A percentile compares a stretch with the other conserved stretches of the same genome.
Conservation (phyloP, 2,797 vertebrate species). For the Falco berigora region DNA sequence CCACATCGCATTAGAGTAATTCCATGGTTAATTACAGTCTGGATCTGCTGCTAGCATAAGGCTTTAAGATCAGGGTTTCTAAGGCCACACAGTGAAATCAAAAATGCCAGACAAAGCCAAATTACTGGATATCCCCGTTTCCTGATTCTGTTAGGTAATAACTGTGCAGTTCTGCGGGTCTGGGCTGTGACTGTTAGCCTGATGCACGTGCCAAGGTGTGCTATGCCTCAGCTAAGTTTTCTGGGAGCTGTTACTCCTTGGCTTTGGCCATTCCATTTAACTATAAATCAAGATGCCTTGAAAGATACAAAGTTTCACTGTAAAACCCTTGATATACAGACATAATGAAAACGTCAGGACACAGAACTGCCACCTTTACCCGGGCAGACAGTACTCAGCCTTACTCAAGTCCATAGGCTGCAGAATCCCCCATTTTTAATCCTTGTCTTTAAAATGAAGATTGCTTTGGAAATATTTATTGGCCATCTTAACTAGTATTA, state of each 20-base stretch:
- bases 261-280: not conserved
- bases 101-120: not conserved
- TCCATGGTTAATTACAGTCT: not conserved
- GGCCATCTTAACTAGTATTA: not conserved
- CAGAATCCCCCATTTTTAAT: not conserved
- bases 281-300: not conserved
- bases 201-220: accelerated
- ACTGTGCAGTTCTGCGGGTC: not conserved
- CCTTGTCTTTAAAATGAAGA: not conserved
- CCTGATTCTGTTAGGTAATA: not conserved
- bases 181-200: not conserved
- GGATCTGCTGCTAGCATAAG: not conserved
- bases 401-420: not conserved
- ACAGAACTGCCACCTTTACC: not conserved
- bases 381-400: not conserved
- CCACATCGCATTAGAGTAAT: not conserved
- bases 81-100: not conserved
- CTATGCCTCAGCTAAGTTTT: not conserved
- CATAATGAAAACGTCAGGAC: not conserved
- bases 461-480: not conserved
- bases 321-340: not conserved
- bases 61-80: not conserved
- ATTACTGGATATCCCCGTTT: not conserved
- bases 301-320: not conserved
- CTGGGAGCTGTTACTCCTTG: not conserved